Conservation (phyloP, 1,140 invertebrate genomes). For the Gonioctena quinquepunctata region DNA sequence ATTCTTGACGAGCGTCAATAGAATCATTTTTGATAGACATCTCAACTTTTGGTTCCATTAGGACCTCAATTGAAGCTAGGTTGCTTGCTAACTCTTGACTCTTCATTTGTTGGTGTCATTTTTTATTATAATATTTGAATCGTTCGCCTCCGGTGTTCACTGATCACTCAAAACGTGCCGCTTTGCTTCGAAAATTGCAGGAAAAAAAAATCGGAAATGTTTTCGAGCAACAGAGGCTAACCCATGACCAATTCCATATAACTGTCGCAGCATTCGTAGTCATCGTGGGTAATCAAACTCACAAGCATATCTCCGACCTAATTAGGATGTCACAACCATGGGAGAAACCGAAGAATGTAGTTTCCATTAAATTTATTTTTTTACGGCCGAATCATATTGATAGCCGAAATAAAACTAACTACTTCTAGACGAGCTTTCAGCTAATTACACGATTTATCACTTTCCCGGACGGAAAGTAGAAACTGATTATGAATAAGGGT, state of each 20-base stretch:
- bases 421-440: background rate
- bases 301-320: background rate
- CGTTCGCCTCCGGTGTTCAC: too few relatives aligned
- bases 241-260: background rate
- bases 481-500: conserved; percentile 2
- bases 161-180: too few relatives aligned
- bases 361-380: background rate
- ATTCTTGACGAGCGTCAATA: conserved; percentile 80
- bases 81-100: too few relatives aligned
- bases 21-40: conserved; percentile 60
- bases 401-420: background rate
- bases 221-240: background rate
- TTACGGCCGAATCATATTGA: background rate
- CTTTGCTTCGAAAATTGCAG: too few relatives aligned
- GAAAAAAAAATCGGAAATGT: background rate
- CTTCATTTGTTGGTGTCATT: too few relatives aligned
- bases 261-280: background rate
- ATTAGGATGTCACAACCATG: background rate
- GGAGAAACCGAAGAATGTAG: background rate
- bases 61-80: too few relatives aligned
- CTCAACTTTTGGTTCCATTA: too few relatives aligned
- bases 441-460: background rate
- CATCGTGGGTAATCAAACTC: background rate
- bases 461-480: background rate
- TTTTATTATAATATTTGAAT: too few relatives aligned